Conservation (phyloP, 2,888 invertebrate species). For the Drosophila peninsularis region DNA sequence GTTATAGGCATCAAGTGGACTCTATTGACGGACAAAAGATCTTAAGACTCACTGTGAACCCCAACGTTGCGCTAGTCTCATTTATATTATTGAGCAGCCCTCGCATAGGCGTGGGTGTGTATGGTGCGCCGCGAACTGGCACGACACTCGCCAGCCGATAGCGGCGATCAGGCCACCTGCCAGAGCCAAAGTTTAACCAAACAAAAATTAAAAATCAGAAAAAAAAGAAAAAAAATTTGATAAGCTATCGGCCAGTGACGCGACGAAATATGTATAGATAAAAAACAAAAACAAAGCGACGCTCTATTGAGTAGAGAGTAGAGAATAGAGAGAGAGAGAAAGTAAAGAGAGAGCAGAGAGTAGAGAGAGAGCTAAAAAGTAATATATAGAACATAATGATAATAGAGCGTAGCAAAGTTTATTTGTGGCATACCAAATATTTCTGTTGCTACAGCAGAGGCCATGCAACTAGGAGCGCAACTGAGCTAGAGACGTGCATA, state of each 20-base stretch:
- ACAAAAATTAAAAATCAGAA: background rate
- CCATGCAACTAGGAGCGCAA: too few relatives aligned
- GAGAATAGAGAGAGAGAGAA: background rate
- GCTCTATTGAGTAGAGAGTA: conserved; percentile 2
- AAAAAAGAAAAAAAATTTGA: conserved; percentile 19
- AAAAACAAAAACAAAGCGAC: background rate
- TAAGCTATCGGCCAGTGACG: conserved; percentile 50
- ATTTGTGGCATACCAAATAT: conserved; percentile 50
- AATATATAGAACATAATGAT: background rate
- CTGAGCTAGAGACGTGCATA: too few relatives aligned
- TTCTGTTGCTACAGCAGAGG: conserved; percentile 17
- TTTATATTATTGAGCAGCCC: too few relatives aligned
- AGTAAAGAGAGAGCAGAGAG: background rate
- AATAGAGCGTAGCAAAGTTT: conserved; percentile 48
- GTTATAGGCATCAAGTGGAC: too few relatives aligned
- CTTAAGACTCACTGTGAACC: too few relatives aligned
- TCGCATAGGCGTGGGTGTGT: background rate
- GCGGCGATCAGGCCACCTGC: conserved; percentile 49
- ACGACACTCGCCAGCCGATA: conserved; percentile 2
- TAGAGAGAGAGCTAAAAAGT: conserved; percentile 12
- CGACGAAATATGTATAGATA: background rate
- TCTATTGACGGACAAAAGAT: too few relatives aligned
- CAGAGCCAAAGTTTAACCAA: conserved; percentile 26
- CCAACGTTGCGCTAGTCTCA: too few relatives aligned
- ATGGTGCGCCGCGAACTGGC: background rate